These are phyloP conservation scores for Porites lutea DNA, from an alignment of 64 coral and sea anemone genomes.

Conservation along the genomic window DNA sequence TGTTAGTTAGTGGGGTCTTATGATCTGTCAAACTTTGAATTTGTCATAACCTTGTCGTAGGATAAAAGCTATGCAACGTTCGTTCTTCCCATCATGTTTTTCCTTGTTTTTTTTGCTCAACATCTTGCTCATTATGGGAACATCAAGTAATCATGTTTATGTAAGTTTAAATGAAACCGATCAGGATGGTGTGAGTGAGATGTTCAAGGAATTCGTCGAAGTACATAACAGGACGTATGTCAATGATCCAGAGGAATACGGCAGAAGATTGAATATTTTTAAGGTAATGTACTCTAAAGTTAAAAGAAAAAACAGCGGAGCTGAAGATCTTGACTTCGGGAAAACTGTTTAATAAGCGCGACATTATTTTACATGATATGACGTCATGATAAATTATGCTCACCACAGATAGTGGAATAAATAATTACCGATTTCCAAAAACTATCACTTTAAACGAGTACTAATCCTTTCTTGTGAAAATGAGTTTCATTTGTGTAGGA, in stretches of 20 bases:
- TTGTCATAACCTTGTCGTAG: neutral
- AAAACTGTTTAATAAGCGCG: too few relatives aligned
- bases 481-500: too few relatives aligned
- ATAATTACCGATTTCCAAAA: too few relatives aligned
- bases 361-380: too few relatives aligned
- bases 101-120: neutral
- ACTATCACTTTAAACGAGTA: too few relatives aligned
- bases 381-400: too few relatives aligned
- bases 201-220: slow-evolving; percentile 68
- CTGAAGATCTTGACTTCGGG: too few relatives aligned
- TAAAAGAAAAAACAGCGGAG: too few relatives aligned
- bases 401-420: too few relatives aligned
- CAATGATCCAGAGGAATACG: slow-evolving; percentile 65
- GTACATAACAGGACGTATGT: slow-evolving; percentile 70
- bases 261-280: slow-evolving; percentile 57
- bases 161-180: neutral
- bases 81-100: neutral
- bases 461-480: too few relatives aligned
- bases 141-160: neutral
- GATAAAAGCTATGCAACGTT: neutral
- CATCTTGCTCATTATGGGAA: neutral
- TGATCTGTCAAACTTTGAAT: neutral
- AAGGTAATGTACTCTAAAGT: slow-evolving; percentile 42
- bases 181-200: neutral
- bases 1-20: too few relatives aligned